phyloP scores from a whole-genome alignment of 1,140 invertebrate species.

The Colletes latitarsis region DNA sequence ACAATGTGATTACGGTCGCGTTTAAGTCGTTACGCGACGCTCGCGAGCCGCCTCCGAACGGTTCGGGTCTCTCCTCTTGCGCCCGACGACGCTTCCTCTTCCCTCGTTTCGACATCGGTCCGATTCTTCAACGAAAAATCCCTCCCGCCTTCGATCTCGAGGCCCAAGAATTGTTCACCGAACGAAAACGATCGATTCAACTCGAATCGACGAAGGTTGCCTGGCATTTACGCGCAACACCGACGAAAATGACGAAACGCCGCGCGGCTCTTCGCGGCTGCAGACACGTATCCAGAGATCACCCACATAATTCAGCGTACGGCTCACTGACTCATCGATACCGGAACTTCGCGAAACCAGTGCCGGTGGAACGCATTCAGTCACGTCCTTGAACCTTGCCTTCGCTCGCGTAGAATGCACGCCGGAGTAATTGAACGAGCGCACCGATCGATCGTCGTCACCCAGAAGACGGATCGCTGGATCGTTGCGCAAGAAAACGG shows the following conservation, averaged over 20 bases:
- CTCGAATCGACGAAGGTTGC: neutral
- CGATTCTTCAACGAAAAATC: neutral
- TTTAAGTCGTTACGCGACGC: slow-evolving; percentile 72
- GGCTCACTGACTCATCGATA: slow-evolving; percentile 59
- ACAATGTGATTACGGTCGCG: slow-evolving; percentile 74
- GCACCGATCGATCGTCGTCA: slow-evolving; percentile 64
- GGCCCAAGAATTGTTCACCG: no score
- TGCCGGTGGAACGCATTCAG: slow-evolving; percentile 38
- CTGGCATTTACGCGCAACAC: slow-evolving; percentile 25
- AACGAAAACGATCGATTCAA: no score
- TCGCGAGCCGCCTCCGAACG: slow-evolving; percentile 36
- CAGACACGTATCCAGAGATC: slow-evolving; percentile 30
- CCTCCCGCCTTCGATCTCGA: no score
- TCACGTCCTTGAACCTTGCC: slow-evolving; percentile 64
- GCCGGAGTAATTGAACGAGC: slow-evolving; percentile 48
- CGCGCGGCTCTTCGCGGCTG: neutral
- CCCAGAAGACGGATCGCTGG: slow-evolving; percentile 63
- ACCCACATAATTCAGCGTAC: slow-evolving; percentile 49
- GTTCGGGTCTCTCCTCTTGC: neutral
- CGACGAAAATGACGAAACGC: neutral
- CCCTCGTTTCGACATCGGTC: slow-evolving; percentile 41
- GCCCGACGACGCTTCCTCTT: slow-evolving; percentile 55
- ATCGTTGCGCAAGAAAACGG: slow-evolving; percentile 52
- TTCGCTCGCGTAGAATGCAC: slow-evolving; percentile 62
- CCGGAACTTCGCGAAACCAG: slow-evolving; percentile 60